These are phyloP conservation scores for Microhierax caerulescens DNA, from an alignment of 2,797 vertebrate genomes.

Conservation along the genomic window DNA sequence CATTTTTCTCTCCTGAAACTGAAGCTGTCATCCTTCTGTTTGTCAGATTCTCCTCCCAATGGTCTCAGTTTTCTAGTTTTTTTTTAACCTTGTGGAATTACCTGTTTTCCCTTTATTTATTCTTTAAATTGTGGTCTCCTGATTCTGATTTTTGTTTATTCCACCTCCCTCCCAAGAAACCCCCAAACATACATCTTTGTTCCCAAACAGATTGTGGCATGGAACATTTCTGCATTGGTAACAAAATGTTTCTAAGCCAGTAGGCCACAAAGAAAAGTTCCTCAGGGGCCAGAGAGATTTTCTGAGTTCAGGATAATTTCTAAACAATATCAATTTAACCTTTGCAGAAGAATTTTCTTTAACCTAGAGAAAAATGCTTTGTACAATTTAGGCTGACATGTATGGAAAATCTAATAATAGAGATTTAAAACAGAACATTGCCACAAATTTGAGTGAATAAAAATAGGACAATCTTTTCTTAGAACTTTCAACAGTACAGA, in stretches of 20 bases:
- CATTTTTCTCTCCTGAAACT: neutral
- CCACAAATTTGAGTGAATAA: neutral
- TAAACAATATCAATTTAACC: neutral
- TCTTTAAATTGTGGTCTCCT: neutral
- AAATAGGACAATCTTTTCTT: constrained; percentile 13
- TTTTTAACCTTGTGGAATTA: neutral
- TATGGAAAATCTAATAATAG: neutral
- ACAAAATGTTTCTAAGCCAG: neutral
- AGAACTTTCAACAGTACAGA: neutral
- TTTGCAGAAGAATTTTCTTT: neutral
- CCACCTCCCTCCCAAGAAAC: fast-evolving
- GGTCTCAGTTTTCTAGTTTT: neutral
- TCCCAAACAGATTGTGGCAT: neutral
- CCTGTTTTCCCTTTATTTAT: neutral
- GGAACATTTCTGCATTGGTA: neutral
- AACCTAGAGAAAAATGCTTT: neutral
- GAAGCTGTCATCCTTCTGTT: too few relatives aligned
- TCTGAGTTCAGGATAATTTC: neutral
- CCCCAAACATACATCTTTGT: neutral
- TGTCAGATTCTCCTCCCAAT: neutral
- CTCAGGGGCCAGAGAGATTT: neutral
- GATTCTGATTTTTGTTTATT: neutral
- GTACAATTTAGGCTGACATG: neutral
- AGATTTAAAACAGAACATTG: neutral
- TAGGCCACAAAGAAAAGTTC: neutral